A percentile compares a stretch with the other conserved stretches of the same genome.
phyloP scores from a whole-genome alignment of 2,113 vertebrate species.

The Hippoglossus stenolepis region DNA sequence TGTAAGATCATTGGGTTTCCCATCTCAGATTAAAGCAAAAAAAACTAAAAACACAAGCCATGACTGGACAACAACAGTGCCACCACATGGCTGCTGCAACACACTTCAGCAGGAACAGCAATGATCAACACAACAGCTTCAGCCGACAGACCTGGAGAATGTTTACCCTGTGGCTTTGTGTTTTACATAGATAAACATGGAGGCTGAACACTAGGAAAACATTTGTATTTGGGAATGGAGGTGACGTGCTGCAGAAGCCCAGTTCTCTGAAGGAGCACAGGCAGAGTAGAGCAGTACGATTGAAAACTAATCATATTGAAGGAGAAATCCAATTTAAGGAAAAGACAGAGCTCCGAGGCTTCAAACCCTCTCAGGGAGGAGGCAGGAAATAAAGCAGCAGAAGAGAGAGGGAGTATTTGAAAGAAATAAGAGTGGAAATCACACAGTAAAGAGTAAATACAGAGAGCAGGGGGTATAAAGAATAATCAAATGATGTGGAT shows the following conservation, averaged over 20 bases:
- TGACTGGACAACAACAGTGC: too few relatives aligned
- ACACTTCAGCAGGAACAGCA: too few relatives aligned
- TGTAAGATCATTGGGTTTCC: not conserved
- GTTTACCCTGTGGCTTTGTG: not conserved
- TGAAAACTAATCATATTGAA: constrained; percentile 56
- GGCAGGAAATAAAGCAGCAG: not conserved
- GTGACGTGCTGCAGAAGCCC: constrained; percentile 17
- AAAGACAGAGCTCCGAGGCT: constrained; percentile 25
- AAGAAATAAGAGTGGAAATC: not conserved
- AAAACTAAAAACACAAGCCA: too few relatives aligned
- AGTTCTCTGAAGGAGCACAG: not conserved
- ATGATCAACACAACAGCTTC: too few relatives aligned
- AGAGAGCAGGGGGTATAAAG: not conserved
- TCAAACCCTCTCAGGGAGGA: not conserved
- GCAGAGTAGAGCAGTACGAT: constrained; percentile 31
- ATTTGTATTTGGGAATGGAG: not conserved
- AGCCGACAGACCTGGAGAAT: too few relatives aligned
- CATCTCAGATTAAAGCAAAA: not conserved
- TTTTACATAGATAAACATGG: not conserved
- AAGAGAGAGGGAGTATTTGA: not conserved
- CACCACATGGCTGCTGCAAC: too few relatives aligned
- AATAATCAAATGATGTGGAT: not conserved
- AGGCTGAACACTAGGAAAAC: not conserved
- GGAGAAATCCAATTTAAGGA: constrained; percentile 55
- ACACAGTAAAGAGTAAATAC: not conserved